Percentiles rank a stretch among this genome's conserved stretches.
Conservation (phyloP, 2,797 vertebrate genomes). For the Ptychadena robeensis region DNA sequence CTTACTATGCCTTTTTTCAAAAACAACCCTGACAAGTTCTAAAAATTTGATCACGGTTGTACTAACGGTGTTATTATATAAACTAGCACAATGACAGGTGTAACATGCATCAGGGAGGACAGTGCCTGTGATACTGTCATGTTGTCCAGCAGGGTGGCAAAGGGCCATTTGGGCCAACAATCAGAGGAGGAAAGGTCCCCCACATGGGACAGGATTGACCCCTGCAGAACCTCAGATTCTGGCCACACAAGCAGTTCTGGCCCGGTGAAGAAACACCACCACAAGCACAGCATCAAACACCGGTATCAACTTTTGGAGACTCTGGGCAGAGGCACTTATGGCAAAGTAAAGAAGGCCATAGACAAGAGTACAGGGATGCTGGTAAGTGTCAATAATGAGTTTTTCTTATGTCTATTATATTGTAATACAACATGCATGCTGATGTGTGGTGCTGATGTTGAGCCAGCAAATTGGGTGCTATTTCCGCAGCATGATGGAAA, state of each 20-base stretch:
- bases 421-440: background rate
- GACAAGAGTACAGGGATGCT: conserved; percentile 74
- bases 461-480: no score
- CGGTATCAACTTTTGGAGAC: conserved; percentile 82
- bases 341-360: conserved; percentile 81
- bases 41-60: background rate
- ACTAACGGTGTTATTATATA: background rate
- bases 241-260: conserved; percentile 23
- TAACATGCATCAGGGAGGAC: conserved; percentile 61
- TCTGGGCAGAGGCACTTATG: conserved; percentile 80
- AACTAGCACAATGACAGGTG: conserved; percentile 46
- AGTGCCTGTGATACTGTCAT: conserved; percentile 43
- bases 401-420: background rate
- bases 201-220: background rate
- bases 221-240: background rate
- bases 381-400: conserved; percentile 66
- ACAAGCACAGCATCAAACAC: conserved; percentile 82
- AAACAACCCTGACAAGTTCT: background rate
- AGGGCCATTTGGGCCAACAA: conserved; percentile 69
- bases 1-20: background rate
- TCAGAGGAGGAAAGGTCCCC: conserved; percentile 62
- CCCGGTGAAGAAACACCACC: conserved; percentile 80
- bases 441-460: background rate
- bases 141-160: conserved; percentile 21
- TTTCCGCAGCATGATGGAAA: background rate